phyloP scores from a whole-genome alignment of 2,797 vertebrate species.

The Tragopan temminckii region DNA sequence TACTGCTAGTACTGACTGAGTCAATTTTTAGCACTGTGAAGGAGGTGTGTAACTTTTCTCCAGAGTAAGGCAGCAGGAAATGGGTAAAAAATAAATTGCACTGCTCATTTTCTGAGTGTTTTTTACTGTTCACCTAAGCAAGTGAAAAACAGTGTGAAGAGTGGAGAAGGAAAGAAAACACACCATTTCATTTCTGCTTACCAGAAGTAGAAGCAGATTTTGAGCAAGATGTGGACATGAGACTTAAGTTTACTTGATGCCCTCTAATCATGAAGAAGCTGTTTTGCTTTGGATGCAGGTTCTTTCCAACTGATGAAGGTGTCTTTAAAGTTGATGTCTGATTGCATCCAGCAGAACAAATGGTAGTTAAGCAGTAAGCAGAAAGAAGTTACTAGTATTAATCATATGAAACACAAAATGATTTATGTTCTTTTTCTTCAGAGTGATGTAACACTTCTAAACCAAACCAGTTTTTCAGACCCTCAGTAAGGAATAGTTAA shows the following conservation, averaged over 20 bases:
- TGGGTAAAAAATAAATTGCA: neutral
- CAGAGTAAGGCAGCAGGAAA: neutral
- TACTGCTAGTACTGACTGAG: neutral
- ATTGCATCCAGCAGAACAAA: neutral
- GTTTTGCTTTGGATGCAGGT: neutral
- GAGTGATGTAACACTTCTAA: fast-evolving
- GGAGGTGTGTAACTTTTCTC: neutral
- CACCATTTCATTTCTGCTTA: neutral
- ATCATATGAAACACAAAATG: neutral
- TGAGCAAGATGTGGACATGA: neutral
- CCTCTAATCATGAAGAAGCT: neutral
- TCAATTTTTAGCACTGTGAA: neutral
- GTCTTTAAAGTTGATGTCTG: neutral
- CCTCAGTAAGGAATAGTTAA: neutral
- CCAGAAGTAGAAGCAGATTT: neutral
- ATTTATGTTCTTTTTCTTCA: neutral
- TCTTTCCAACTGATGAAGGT: neutral
- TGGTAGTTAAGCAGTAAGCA: neutral
- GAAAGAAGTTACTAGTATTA: neutral
- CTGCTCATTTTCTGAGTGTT: neutral
- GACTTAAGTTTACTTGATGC: neutral
- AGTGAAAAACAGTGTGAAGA: neutral
- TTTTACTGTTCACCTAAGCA: neutral
- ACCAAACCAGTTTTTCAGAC: neutral
- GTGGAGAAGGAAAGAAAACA: neutral